Conservation (phyloP, 2,888 invertebrate genomes). For the Hydriomena furcata region DNA sequence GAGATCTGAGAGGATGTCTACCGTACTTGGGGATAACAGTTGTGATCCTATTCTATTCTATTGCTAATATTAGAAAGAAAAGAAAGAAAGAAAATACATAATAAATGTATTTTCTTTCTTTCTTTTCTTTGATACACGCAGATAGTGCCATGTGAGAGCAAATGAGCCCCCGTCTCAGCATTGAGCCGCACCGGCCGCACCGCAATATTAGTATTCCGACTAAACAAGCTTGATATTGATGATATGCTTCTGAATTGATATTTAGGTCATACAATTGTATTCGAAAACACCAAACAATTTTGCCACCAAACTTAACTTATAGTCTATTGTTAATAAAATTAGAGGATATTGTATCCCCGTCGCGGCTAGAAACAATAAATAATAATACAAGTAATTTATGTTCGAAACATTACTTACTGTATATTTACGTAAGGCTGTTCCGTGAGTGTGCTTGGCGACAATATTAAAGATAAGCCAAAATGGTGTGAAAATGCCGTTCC, state of each 20-base stretch:
- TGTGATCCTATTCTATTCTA: too few species aligned
- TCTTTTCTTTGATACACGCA: too few species aligned
- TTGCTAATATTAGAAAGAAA: too few species aligned
- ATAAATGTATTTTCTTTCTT: too few species aligned
- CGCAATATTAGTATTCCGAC: too few species aligned
- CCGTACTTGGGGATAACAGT: too few species aligned
- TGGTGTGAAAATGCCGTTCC: constrained; percentile 48
- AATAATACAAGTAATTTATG: constrained; percentile 50
- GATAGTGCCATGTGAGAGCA: too few species aligned
- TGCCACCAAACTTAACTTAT: constrained; percentile 13
- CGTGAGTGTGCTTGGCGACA: constrained; percentile 52
- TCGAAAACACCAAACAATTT: constrained; percentile 4
- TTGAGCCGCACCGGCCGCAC: too few species aligned
- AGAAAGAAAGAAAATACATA: too few species aligned
- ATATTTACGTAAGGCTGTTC: constrained; percentile 60
- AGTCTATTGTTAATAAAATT: constrained; percentile 27
- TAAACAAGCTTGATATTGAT: background rate
- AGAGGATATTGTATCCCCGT: constrained; percentile 32
- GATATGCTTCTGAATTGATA: too few species aligned
- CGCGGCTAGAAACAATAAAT: constrained; percentile 20
- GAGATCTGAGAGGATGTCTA: too few species aligned
- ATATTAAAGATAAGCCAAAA: constrained; percentile 58
- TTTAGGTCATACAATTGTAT: background rate
- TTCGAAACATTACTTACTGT: constrained; percentile 52
- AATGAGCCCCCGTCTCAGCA: too few species aligned